These are phyloP conservation scores for Galeruca laticollis DNA, from an alignment of 2,888 invertebrate species.

Conservation along the genomic window DNA sequence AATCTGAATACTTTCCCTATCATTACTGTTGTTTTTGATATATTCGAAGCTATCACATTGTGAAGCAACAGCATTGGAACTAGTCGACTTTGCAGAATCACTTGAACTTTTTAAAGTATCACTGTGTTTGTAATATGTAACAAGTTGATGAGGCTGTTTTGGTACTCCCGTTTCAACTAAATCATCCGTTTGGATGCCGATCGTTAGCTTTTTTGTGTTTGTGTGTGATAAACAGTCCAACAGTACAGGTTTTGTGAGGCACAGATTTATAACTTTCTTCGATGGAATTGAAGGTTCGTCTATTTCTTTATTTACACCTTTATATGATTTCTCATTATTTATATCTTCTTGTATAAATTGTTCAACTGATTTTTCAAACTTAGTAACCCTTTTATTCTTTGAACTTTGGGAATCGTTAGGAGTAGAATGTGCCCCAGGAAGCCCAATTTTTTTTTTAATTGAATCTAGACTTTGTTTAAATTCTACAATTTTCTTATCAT, in stretches of 20 bases:
- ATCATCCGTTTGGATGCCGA: constrained; percentile 51
- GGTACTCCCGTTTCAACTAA: constrained; percentile 28
- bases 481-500: constrained; percentile 39
- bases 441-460: constrained; percentile 61
- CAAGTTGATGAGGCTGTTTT: constrained; percentile 41
- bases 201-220: constrained; percentile 34
- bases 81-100: constrained; percentile 43
- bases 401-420: constrained; percentile 56
- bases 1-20: neutral
- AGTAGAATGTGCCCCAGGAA: constrained; percentile 71
- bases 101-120: constrained; percentile 33
- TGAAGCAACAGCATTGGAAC: constrained; percentile 48
- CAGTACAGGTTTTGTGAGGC: constrained; percentile 55
- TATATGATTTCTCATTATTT: constrained; percentile 3
- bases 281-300: constrained; percentile 26
- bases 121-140: constrained; percentile 39
- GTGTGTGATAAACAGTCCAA: constrained; percentile 54
- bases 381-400: constrained; percentile 15
- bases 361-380: constrained; percentile 24
- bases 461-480: constrained; percentile 48
- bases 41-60: constrained; percentile 78
- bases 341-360: constrained; percentile 17
- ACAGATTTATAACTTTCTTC: constrained; percentile 53
- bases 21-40: constrained; percentile 21
- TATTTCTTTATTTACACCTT: constrained; percentile 1